Base-by-base conservation (phyloP, 2,888 invertebrate species). In the Melitaea athalia region DNA sequence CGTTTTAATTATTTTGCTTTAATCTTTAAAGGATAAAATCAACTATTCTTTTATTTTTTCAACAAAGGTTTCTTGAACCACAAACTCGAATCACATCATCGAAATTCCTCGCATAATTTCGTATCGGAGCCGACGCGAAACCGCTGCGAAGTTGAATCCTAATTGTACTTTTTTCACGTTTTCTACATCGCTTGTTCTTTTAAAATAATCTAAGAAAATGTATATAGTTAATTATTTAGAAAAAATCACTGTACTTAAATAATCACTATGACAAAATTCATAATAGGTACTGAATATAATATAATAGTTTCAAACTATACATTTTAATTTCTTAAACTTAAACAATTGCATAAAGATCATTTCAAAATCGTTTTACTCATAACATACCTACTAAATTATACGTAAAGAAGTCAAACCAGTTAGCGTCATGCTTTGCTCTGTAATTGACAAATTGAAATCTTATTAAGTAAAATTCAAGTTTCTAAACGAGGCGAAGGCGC, bases 391-490 rank as follows among this genome's bases (percentile, higher is more conserved):
- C 84, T 82, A 88, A 85, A 86, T 86, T 87, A 31, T 24, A 42
- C 42, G 10, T 87, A 87, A 89, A 91, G 89, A 81, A 89, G 88
- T 87, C 86, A 89, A 91, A 91, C 91, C 89, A 81, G 91, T 91
- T 90, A 85, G 74, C 82, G 83, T 82, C 86, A 88, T 86, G 84
- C 89, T 87, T 87, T 88, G 90, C 92, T 92, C 93, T 92, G 92
- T 94, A 94, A 94, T 94, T 94, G 94, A 94, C 94, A 94, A 94
- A 94, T 94, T 94, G 94, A 94, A 94, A 94, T 94, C 94, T 94
- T 94, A 94, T 94, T 94, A 94, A 93, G 92, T 93, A 91, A 93
- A 93, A 92, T 89, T 90, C 90, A 91, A 88, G 89, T 89, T 92
- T 85, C 83, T 87, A 86, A 86, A 83, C 81, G 79, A 72, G 81